Evolutionary conservation across 2,888 invertebrate species (phyloP).

Genomic region (Loripinus fragilis): DNA sequence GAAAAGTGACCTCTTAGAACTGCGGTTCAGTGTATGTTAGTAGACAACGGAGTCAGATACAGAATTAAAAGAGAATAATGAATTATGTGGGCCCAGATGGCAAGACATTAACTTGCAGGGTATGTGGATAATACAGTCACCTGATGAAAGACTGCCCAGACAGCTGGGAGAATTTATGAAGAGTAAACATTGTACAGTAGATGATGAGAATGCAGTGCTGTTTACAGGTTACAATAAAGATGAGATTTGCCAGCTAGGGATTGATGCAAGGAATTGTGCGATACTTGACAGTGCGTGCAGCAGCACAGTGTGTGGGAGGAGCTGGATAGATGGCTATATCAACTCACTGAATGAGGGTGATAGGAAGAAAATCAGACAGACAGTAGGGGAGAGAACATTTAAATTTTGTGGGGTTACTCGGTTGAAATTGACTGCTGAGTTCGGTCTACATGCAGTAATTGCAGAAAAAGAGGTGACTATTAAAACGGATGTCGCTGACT

Average conservation of each 20-base stretch:
- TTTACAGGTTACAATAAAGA: conserved; percentile 41
- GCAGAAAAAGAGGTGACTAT: too few species aligned
- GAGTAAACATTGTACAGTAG: conserved; percentile 35
- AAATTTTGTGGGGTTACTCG: neutral
- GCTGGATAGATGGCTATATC: conserved; percentile 23
- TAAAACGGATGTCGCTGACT: conserved; percentile 23
- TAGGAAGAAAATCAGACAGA: neutral
- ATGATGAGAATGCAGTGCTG: conserved; percentile 37
- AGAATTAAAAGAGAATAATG: too few species aligned
- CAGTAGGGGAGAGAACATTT: conserved; percentile 15
- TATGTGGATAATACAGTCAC: neutral
- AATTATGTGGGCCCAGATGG: conserved; percentile 32
- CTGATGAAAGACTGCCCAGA: neutral
- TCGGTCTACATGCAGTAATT: neutral
- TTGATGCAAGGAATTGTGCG: conserved; percentile 46
- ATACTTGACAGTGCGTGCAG: conserved; percentile 60
- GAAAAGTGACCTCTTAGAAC: too few species aligned
- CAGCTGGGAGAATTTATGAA: conserved; percentile 9
- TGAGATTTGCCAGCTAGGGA: conserved; percentile 22
- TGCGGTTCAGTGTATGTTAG: too few species aligned
- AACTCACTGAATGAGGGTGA: conserved; percentile 21
- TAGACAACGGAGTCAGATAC: too few species aligned
- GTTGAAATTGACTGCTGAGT: neutral
- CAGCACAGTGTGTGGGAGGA: conserved; percentile 30
- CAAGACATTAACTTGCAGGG: conserved; percentile 11